Conservation (phyloP, 1,140 invertebrate species). For the Cyrtorhinus lividipennis region DNA sequence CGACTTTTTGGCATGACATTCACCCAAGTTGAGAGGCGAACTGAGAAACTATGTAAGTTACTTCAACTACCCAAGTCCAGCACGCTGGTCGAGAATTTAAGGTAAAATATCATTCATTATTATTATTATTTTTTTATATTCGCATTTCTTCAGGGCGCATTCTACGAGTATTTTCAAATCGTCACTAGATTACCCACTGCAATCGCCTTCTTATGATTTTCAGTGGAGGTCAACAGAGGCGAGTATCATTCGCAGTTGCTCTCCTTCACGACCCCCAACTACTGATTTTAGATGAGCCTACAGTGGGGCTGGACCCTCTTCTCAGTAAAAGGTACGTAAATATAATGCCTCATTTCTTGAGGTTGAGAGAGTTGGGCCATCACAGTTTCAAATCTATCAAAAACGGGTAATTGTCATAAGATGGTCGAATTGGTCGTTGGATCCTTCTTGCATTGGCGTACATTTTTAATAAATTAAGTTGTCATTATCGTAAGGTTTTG, state of each 20-base stretch:
- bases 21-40: conserved; percentile 46
- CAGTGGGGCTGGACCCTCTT: conserved; percentile 82
- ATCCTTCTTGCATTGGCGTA: too few species aligned
- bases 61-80: conserved; percentile 52
- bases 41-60: conserved; percentile 52
- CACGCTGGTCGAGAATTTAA: conserved; percentile 29
- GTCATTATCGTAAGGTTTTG: too few species aligned
- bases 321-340: conserved; percentile 48
- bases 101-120: conserved; percentile 19
- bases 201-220: too few species aligned
- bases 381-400: too few species aligned
- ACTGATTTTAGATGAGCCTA: conserved; percentile 87
- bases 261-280: conserved; percentile 85
- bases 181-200: too few species aligned
- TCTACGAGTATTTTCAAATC: not conserved
- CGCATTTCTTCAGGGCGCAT: not conserved
- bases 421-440: too few species aligned
- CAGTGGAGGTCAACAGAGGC: conserved; percentile 82
- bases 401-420: too few species aligned
- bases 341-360: too few species aligned
- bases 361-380: too few species aligned
- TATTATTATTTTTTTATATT: too few species aligned
- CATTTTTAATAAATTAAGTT: too few species aligned
- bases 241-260: conserved; percentile 84
- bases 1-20: conserved; percentile 64